Evolutionary conservation across 2,113 vertebrate genomes (phyloP).

Genomic region (Psittacula cyanocephala): DNA sequence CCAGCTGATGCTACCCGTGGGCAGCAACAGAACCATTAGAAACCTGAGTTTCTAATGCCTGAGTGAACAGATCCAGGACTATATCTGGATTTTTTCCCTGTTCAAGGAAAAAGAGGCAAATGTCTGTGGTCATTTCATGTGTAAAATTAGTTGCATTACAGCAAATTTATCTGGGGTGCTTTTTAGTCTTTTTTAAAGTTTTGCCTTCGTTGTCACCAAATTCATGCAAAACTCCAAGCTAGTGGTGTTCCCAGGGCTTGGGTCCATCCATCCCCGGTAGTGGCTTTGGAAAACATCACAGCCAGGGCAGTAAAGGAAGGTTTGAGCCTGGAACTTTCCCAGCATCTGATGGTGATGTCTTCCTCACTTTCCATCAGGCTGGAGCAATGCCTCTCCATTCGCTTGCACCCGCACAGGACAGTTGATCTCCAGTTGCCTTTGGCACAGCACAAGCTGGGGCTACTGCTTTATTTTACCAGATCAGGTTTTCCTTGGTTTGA

Average conservation of each 20-base stretch:
- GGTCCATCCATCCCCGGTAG: neutral
- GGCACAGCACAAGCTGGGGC: neutral
- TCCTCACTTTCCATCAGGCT: neutral
- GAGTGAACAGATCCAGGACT: neutral
- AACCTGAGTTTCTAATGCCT: too few species aligned
- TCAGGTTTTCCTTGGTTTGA: neutral
- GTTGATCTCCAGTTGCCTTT: neutral
- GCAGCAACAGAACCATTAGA: neutral
- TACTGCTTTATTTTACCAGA: neutral
- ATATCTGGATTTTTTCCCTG: neutral
- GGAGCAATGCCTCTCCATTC: neutral
- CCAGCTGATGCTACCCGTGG: neutral
- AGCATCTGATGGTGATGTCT: fast-evolving
- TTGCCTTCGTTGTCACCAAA: neutral
- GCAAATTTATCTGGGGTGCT: neutral
- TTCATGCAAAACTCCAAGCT: neutral
- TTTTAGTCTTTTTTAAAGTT: neutral
- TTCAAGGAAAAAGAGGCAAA: neutral
- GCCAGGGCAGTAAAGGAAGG: neutral
- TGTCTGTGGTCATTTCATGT: neutral
- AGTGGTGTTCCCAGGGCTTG: neutral
- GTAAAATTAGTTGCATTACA: neutral
- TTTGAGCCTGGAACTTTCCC: neutral
- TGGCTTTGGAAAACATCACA: neutral
- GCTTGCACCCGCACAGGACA: too few species aligned